A percentile compares a stretch with the other conserved stretches of the same genome.
These are phyloP conservation scores for Drepana arcuata DNA, from an alignment of 1,140 invertebrate species.

Conservation along the genomic window DNA sequence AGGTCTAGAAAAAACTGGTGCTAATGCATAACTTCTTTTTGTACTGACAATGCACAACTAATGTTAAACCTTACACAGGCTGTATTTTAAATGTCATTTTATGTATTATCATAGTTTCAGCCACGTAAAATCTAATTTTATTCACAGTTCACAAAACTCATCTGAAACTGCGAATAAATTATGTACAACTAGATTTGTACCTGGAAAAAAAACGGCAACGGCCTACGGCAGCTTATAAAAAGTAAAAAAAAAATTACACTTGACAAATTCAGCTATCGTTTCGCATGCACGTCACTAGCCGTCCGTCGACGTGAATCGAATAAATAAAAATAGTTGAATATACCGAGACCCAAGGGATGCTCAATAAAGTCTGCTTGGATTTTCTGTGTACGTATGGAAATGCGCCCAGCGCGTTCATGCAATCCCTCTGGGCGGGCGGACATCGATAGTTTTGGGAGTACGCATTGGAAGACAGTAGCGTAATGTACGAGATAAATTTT, in stretches of 20 bases:
- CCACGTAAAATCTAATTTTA: no score
- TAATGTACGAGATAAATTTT: no score
- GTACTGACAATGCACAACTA: no score
- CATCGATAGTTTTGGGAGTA: conserved; percentile 15
- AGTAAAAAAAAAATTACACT: background rate
- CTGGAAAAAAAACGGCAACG: background rate
- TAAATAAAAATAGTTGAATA: conserved; percentile 60
- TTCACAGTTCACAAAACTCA: no score
- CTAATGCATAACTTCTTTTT: no score
- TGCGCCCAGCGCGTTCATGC: conserved; percentile 14
- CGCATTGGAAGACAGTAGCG: background rate
- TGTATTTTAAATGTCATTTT: no score
- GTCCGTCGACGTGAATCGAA: conserved; percentile 29
- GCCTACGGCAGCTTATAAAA: background rate
- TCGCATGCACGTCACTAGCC: conserved; percentile 15
- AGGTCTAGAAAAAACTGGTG: no score
- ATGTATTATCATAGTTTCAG: no score
- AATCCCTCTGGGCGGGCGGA: conserved; percentile 7
- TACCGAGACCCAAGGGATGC: conserved; percentile 48
- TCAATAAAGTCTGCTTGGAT: conserved; percentile 42
- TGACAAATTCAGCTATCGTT: conserved; percentile 33
- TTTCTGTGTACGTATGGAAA: conserved; percentile 44
- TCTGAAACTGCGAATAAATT: background rate
- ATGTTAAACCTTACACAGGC: no score
- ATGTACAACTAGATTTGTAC: background rate